A percentile compares a stretch with the other conserved stretches of the same genome.
Evolutionary conservation across 1,140 invertebrate species (phyloP).

Genomic region (Epicauta chinensis): DNA sequence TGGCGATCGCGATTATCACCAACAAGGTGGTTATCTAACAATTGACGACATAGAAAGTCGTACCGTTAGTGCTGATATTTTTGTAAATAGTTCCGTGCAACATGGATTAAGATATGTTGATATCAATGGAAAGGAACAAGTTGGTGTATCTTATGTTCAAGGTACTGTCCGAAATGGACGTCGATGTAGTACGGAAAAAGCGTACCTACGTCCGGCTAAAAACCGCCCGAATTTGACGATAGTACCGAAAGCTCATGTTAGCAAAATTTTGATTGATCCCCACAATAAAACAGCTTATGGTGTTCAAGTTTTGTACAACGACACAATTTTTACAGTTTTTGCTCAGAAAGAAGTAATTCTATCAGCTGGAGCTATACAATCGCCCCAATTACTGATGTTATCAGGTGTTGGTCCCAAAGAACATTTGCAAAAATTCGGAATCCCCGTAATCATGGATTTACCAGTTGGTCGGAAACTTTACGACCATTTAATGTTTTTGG

Average conservation of each 20-base stretch:
- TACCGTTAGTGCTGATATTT: constrained; percentile 53
- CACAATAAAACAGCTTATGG: constrained; percentile 54
- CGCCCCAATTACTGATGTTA: constrained; percentile 76
- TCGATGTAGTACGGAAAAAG: constrained; percentile 61
- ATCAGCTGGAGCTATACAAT: constrained; percentile 78
- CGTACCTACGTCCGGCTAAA: constrained; percentile 58
- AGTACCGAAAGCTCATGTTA: constrained; percentile 53
- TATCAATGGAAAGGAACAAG: constrained; percentile 83
- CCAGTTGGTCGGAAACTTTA: constrained; percentile 48
- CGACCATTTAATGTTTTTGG: constrained; percentile 45
- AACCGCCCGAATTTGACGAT: constrained; percentile 55
- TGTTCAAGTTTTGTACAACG: background rate
- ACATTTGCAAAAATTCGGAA: constrained; percentile 43
- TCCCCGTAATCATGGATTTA: constrained; percentile 42
- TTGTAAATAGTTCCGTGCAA: constrained; percentile 66
- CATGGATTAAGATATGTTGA: constrained; percentile 66
- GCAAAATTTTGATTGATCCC: constrained; percentile 65
- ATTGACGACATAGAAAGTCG: constrained; percentile 49
- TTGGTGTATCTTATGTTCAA: constrained; percentile 56
- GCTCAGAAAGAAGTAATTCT: constrained; percentile 79
- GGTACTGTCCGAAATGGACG: constrained; percentile 59
- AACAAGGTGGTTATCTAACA: constrained; percentile 26
- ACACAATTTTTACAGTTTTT: constrained; percentile 46
- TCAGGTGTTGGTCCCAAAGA: constrained; percentile 66
- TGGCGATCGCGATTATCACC: constrained; percentile 48